Percentiles rank a stretch among this genome's conserved stretches.
phyloP scores from a whole-genome alignment of 2,888 invertebrate species.

The Thecophora atra region DNA sequence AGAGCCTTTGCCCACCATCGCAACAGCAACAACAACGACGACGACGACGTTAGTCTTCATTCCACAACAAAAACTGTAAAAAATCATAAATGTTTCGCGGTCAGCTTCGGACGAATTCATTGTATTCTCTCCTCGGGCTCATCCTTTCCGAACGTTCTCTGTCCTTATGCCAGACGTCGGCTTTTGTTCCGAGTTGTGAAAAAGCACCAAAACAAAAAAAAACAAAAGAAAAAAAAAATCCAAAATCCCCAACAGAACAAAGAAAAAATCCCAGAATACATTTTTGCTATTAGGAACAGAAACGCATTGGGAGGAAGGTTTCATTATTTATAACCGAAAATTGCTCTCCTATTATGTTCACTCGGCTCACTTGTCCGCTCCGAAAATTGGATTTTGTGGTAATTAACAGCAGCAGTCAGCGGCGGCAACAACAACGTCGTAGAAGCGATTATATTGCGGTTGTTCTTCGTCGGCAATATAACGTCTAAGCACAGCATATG shows the following conservation, averaged over 20 bases:
- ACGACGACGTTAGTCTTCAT: too few species aligned
- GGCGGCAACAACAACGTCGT: slow-evolving; percentile 12
- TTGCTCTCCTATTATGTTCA: slow-evolving; percentile 28
- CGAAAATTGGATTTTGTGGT: slow-evolving; percentile 48
- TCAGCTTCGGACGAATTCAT: slow-evolving; percentile 12
- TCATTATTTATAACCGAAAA: slow-evolving; percentile 41
- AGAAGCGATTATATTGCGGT: not conserved
- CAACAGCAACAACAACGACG: too few species aligned
- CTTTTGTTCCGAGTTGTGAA: slow-evolving; percentile 1
- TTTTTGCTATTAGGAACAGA: slow-evolving; percentile 10
- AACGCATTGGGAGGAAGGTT: slow-evolving; percentile 5
- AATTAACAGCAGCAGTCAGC: slow-evolving; percentile 45
- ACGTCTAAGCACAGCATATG: not conserved
- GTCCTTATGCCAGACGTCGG: not conserved
- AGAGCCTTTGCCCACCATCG: not conserved
- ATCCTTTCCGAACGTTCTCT: not conserved
- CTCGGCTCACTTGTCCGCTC: slow-evolving; percentile 45
- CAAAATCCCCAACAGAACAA: not conserved
- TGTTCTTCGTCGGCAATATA: not conserved
- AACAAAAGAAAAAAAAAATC: not conserved
- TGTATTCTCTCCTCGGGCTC: not conserved
- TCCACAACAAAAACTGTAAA: not conserved
- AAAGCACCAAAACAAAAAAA: not conserved
- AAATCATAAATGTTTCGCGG: slow-evolving; percentile 7
- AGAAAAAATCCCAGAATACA: not conserved